These are phyloP conservation scores for Malurus leucopterus DNA, from an alignment of 2,797 vertebrate genomes.

Conservation along the genomic window DNA sequence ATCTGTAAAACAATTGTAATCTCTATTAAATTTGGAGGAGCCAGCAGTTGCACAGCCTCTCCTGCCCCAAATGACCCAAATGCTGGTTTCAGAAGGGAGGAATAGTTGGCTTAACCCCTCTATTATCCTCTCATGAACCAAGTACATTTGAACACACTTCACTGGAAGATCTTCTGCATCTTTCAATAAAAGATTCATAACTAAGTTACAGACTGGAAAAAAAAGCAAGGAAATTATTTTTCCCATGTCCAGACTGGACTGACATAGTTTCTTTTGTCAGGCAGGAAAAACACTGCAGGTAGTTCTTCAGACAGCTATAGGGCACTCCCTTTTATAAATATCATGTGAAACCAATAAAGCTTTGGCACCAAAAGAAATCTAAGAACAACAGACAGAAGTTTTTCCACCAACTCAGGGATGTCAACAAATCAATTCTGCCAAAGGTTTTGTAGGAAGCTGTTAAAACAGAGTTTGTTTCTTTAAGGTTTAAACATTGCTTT, in stretches of 20 bases:
- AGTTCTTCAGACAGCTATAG: not conserved
- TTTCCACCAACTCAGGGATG: not conserved
- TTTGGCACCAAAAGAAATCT: not conserved
- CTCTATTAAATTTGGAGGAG: not conserved
- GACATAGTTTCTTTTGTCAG: not conserved
- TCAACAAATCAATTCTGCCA: not conserved
- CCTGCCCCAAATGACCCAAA: not conserved
- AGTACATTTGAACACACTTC: not conserved
- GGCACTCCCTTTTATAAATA: not conserved
- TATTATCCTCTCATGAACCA: not conserved
- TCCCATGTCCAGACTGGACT: not conserved
- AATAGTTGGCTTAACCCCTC: not conserved
- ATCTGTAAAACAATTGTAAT: not conserved
- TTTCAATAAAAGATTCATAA: not conserved
- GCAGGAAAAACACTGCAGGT: not conserved
- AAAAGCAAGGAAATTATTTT: not conserved
- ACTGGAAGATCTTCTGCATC: not conserved
- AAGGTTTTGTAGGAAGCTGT: not conserved
- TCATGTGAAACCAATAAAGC: not conserved
- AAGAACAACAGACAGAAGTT: not conserved
- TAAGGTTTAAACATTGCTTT: not conserved
- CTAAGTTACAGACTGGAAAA: not conserved
- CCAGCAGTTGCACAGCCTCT: not conserved
- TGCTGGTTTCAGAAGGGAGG: not conserved
- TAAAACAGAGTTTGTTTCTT: not conserved